Evolutionary conservation across 2,113 vertebrate species (phyloP).

Genomic region (Suricata suricatta): DNA sequence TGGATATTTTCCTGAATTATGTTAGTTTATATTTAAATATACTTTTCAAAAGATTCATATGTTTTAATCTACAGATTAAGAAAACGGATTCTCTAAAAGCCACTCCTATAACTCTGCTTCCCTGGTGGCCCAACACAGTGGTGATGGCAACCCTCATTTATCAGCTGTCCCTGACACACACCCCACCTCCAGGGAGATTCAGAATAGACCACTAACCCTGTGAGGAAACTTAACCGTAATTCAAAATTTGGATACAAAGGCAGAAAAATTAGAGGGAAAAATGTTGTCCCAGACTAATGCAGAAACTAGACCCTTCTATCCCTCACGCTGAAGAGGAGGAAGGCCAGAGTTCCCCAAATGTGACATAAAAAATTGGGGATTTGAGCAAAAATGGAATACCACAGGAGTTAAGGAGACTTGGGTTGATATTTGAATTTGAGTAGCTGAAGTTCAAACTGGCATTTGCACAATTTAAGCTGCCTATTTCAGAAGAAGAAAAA

Average conservation of each 20-base stretch:
- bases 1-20: conserved; percentile 50
- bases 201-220: background rate
- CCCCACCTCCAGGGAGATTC: background rate
- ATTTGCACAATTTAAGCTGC: conserved; percentile 68
- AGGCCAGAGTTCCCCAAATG: conserved; percentile 33
- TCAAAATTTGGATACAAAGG: conserved; percentile 9
- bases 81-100: conserved; percentile 23
- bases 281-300: background rate
- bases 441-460: conserved; percentile 70
- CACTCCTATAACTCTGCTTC: background rate
- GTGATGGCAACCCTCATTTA: background rate
- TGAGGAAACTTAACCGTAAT: background rate
- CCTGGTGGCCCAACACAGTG: background rate
- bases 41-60: conserved; percentile 59
- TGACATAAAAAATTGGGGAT: conserved; percentile 2
- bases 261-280: background rate
- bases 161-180: background rate
- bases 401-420: conserved; percentile 33
- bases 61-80: conserved; percentile 63
- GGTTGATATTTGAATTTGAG: conserved; percentile 71
- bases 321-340: background rate
- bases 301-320: background rate
- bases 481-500: conserved; percentile 47
- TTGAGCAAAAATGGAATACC: conserved; percentile 57
- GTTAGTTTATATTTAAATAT: conserved; percentile 69